Base-by-base conservation (phyloP, 2,888 invertebrate genomes). In the Sphaeridia pumilis region DNA sequence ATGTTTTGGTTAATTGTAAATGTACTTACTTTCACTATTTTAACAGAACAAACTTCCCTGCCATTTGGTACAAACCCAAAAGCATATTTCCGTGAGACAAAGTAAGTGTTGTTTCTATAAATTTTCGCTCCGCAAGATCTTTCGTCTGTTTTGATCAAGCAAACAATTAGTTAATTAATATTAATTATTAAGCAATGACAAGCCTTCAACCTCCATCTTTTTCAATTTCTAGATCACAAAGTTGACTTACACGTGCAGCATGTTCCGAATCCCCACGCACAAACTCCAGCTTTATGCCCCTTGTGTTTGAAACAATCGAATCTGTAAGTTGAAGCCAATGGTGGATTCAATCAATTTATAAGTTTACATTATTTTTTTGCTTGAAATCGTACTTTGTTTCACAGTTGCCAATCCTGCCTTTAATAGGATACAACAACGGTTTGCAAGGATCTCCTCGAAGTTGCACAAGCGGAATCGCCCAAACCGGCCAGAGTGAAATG, bases 261-360 rank as follows among this genome's bases (percentile, higher is more conserved):
- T n/a, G 56, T 57, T 14, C 62, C 61, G 34, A 57, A 62, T 25
- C 60, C 62, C 36, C 34, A 42, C 25, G 62, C 60, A 44, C 62
- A 62, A 17, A 52, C 20, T 7, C 62, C 62, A 17, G 25, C 38
- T 2, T n/a, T 7, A 5, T 20, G 14, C 4, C 48, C 48, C 14
- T 26, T 17, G n/a, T 26, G 20, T 4, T 25, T 25, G n/a, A 17
- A 20, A 17, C 48, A 48, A 3, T 48, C 38, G n/a, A 36, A 36
- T 24, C 48, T 48, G 26, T 14, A 26, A 47, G 20, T 31, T 31
- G 10, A 31, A 10, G 31, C 10, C 31, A 14, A 31, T 31, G 31
- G 10, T 31, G 10, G 14, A 31, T 31, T 7, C 31, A 31, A 31
- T 31, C 14, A 10, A 31, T 31, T 10, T 14, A 31, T 31, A 31